Evolutionary conservation across 1,140 invertebrate species (phyloP).

Genomic region (Chionoecetes opilio): DNA sequence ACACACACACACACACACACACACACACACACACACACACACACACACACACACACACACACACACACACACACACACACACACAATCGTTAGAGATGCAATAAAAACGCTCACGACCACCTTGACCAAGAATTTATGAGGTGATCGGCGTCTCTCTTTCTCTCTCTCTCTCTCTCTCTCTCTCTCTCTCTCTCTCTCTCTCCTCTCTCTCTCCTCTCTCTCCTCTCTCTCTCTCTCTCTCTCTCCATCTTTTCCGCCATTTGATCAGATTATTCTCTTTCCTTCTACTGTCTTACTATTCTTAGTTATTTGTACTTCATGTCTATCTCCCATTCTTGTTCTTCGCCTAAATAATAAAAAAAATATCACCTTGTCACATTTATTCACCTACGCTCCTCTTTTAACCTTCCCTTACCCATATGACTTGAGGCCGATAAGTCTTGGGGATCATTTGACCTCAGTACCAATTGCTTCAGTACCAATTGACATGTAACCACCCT

Average conservation of each 20-base stretch:
- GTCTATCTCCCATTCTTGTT: no score
- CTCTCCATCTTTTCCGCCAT: not conserved
- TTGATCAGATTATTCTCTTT: not conserved
- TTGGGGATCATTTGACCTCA: no score
- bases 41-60: constrained; percentile 25
- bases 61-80: constrained; percentile 15
- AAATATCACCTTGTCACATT: no score
- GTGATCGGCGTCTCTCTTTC: constrained; percentile 6
- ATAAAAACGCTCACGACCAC: not conserved
- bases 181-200: constrained; percentile 27
- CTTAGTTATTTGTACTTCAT: not conserved
- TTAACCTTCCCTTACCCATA: no score
- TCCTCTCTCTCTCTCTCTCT: not conserved
- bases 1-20: not conserved
- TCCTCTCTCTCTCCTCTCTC: not conserved
- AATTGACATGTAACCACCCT: no score
- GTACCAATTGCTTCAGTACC: no score
- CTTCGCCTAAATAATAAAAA: no score
- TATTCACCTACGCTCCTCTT: no score
- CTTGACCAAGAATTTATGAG: constrained; percentile 3
- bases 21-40: not conserved
- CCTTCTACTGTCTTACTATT: not conserved
- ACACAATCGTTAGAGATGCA: constrained; percentile 29
- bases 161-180: constrained; percentile 22
- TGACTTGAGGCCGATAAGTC: no score